These are phyloP conservation scores for Agrotis segetum DNA, from an alignment of 2,888 invertebrate species.

Conservation along the genomic window DNA sequence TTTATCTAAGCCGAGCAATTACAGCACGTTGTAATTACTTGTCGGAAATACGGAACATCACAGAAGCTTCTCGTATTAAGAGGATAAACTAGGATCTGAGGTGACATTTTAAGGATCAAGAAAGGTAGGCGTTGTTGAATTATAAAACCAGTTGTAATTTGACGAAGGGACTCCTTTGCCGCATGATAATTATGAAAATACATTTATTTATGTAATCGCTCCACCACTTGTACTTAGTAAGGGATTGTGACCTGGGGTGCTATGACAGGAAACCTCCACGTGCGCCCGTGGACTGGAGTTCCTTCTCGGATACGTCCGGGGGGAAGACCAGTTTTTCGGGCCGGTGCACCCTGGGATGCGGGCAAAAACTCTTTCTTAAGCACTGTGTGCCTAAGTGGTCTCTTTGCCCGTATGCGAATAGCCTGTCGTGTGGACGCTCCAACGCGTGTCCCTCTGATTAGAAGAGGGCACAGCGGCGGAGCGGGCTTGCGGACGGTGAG, in stretches of 20 bases:
- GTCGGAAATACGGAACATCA: conserved; percentile 26
- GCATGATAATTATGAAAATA: not conserved
- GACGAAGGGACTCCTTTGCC: conserved; percentile 1
- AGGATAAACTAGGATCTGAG: conserved; percentile 18
- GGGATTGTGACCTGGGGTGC: not conserved
- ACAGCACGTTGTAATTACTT: conserved; percentile 13
- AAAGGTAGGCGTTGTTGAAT: not conserved
- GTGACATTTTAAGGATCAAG: conserved; percentile 18
- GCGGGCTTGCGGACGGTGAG: too few species aligned
- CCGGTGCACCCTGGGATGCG: too few species aligned
- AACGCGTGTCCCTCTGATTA: too few species aligned
- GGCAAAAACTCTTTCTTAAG: too few species aligned
- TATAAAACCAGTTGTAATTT: conserved; percentile 17
- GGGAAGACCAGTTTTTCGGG: too few species aligned
- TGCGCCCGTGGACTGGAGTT: too few species aligned
- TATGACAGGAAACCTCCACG: too few species aligned
- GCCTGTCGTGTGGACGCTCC: too few species aligned
- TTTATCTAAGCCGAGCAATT: conserved; percentile 21
- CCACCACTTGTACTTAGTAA: not conserved
- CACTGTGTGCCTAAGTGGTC: too few species aligned
- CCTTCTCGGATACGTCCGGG: too few species aligned
- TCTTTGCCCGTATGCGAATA: too few species aligned
- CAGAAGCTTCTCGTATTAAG: not conserved
- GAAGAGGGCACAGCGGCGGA: too few species aligned
- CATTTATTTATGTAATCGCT: not conserved